Conservation (phyloP, 2,888 invertebrate species). For the Hybos culiciformis region DNA sequence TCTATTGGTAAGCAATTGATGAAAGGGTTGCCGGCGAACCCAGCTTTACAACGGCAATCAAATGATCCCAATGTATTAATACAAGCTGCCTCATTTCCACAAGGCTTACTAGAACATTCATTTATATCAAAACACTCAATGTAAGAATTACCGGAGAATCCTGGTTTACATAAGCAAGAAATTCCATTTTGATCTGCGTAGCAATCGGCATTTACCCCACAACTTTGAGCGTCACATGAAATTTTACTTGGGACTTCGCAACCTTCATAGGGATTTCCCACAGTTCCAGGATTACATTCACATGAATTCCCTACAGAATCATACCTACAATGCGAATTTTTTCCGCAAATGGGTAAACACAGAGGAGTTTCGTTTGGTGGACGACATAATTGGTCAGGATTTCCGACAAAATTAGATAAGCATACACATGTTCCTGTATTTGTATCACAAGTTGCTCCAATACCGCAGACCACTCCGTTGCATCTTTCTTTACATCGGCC, state of each 20-base stretch:
- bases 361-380: slow-evolving; percentile 67
- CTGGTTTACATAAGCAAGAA: slow-evolving; percentile 70
- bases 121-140: slow-evolving; percentile 72
- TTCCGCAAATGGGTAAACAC: slow-evolving; percentile 67
- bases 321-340: slow-evolving; percentile 79
- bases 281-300: slow-evolving; percentile 69
- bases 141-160: slow-evolving; percentile 77
- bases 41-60: slow-evolving; percentile 77
- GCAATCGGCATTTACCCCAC: slow-evolving; percentile 70
- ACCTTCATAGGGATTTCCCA: slow-evolving; percentile 75
- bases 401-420: slow-evolving; percentile 75
- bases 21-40: slow-evolving; percentile 77
- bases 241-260: slow-evolving; percentile 54
- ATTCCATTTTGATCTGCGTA: slow-evolving; percentile 58
- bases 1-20: slow-evolving; percentile 61
- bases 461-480: slow-evolving; percentile 72
- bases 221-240: slow-evolving; percentile 56
- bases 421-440: slow-evolving; percentile 72
- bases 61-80: slow-evolving; percentile 80
- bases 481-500: slow-evolving; percentile 82
- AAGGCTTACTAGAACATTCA: slow-evolving; percentile 66
- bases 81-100: slow-evolving; percentile 75
- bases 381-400: slow-evolving; percentile 79
- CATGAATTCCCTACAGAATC: slow-evolving; percentile 56
- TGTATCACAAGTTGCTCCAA: slow-evolving; percentile 75